phyloP scores from a whole-genome alignment of 2,797 vertebrate species.

The Brachyalestes nurse region DNA sequence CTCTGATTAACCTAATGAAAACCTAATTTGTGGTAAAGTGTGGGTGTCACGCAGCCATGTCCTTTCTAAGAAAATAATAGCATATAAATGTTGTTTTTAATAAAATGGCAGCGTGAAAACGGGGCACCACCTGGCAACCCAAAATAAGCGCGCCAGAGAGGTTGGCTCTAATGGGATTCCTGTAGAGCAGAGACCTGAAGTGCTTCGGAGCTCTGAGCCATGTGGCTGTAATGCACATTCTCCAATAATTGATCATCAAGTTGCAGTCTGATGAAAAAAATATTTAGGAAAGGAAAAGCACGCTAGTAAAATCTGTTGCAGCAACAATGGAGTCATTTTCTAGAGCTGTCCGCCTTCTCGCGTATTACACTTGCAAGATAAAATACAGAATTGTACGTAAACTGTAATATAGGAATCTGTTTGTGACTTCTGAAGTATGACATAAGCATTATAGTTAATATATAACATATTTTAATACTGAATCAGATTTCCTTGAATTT shows the following conservation, averaged over 20 bases:
- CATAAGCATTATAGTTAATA: no score
- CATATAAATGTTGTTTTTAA: not conserved
- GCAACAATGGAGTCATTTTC: no score
- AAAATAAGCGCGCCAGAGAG: conserved; percentile 58
- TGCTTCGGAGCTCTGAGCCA: not conserved
- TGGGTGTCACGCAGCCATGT: not conserved
- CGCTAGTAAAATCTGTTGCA: no score
- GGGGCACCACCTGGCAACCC: conserved; percentile 53
- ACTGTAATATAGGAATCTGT: no score
- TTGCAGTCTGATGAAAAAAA: not conserved
- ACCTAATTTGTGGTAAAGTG: not conserved
- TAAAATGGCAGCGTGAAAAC: accelerated
- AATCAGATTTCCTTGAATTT: no score
- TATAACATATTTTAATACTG: no score
- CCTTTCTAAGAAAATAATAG: not conserved
- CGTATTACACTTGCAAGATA: no score
- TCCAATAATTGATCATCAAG: not conserved
- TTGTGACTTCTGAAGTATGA: no score
- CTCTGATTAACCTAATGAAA: no score
- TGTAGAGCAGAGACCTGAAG: not conserved
- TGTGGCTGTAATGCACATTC: not conserved
- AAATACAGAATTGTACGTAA: no score
- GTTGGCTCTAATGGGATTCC: conserved; percentile 35
- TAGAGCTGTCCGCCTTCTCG: no score
- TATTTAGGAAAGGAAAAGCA: not conserved